Evolutionary conservation across 1,140 invertebrate species (phyloP), one percentile per base, ranked within the genome.

Genomic region (Drosophila persimilis): DNA sequence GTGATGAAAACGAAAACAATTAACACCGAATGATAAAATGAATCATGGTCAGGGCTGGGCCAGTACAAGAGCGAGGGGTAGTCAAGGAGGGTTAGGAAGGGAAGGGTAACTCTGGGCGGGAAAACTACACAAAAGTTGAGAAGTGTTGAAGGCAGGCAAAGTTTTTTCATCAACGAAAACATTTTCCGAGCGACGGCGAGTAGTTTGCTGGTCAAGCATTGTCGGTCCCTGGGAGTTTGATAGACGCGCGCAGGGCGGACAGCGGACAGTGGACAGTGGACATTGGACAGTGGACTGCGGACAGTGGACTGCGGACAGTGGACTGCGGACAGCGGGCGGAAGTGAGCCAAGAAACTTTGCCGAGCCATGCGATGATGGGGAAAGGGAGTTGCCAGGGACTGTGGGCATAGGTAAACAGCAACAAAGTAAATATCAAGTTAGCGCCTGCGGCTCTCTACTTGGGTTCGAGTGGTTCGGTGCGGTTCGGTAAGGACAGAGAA

Each of bases 111-210:
- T 52, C 26, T 13, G 35, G 29, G 48, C 54, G n/a, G 54, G 77
- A 48, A 72, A 88, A 83, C 81, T 88, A 83, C 71, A 72, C 65
- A 83, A 79, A 86, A 88, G 81, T 86, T 86, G 83, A 69, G 83
- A 86, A 86, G 81, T 86, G 81, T 86, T 86, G 74, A 86, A 88
- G 83, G 71, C 83, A 88, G 71, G 47, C 83, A 88, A 88, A 88
- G 83, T 88, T 88, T 88, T 88, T 88, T 88, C 83, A 88, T 88
- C 83, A 88, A 88, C 84, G 75, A 88, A 88, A 86, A 88, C 83
- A 88, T 83, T 88, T 81, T 77, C 59, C 45, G 61, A 79, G 47
- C 46, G 60, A 64, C 47, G 63, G 50, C 73, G 57, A 80, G 66
- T 76, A 80, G 77, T 88, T 76, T 78, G 70, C 71, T 76, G 83